Percentiles rank a stretch among this genome's conserved stretches.
Conservation (phyloP, 2,888 invertebrate genomes). For the Ennomos fuscantarius region DNA sequence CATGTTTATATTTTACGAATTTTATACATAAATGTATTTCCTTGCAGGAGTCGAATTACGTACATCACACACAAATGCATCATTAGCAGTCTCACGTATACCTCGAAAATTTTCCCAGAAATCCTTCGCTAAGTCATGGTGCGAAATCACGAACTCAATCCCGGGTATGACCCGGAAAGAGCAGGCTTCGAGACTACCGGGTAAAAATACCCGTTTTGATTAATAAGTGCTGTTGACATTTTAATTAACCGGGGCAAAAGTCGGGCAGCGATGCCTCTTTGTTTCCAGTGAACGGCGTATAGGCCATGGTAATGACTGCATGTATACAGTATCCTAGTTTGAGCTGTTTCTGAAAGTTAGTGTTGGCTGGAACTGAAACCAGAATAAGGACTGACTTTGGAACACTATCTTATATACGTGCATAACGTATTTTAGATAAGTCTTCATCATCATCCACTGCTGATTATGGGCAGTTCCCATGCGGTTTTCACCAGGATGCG, state of each 20-base stretch:
- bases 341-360: neutral
- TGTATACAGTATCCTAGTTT: slow-evolving; percentile 9
- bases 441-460: too few relatives aligned
- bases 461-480: too few relatives aligned
- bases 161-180: slow-evolving; percentile 2
- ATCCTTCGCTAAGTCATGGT: too few relatives aligned
- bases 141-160: slow-evolving; percentile 4
- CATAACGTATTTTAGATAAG: too few relatives aligned
- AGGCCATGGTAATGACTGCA: slow-evolving; percentile 25
- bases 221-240: slow-evolving; percentile 82
- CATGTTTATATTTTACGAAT: too few relatives aligned
- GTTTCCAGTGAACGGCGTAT: slow-evolving; percentile 64
- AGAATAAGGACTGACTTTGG: too few relatives aligned
- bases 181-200: slow-evolving; percentile 7
- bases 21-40: too few relatives aligned
- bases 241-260: slow-evolving; percentile 81
- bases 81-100: slow-evolving; percentile 14
- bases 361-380: too few relatives aligned
- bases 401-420: too few relatives aligned
- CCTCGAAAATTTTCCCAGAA: too few relatives aligned
- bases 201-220: slow-evolving; percentile 61
- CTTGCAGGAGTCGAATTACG: slow-evolving; percentile 17
- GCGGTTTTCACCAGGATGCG: too few relatives aligned
- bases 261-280: slow-evolving; percentile 64
- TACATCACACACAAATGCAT: slow-evolving; percentile 12